Evolutionary conservation across 37 sponge, comb jelly and placozoan species (phyloP).

Genomic region (Chondrosia reniformis): DNA sequence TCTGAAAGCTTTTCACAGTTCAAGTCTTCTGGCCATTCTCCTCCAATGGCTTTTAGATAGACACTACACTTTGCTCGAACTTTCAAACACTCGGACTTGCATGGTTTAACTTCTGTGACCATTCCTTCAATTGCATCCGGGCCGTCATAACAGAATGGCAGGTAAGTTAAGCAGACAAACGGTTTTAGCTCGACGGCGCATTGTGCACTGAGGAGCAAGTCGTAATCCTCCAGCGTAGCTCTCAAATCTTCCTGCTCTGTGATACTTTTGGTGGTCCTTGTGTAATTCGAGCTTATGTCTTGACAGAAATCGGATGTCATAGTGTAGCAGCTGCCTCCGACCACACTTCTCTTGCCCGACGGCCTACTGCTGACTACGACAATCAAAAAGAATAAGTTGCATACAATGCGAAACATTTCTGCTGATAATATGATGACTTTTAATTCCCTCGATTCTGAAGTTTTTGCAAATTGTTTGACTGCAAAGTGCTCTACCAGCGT

Average conservation of each 20-base stretch:
- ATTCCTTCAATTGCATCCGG: background rate
- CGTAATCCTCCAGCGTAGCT: background rate
- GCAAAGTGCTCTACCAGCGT: too few species aligned
- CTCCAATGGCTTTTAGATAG: background rate
- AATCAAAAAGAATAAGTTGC: too few species aligned
- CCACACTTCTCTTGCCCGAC: background rate
- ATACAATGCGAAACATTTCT: too few species aligned
- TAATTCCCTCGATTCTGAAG: too few species aligned
- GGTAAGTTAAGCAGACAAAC: conserved; percentile 11
- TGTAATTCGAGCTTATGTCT: background rate
- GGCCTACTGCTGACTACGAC: too few species aligned
- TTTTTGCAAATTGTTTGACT: too few species aligned
- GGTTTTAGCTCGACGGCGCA: background rate
- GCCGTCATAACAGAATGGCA: background rate
- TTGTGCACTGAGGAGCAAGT: background rate
- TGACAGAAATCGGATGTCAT: background rate
- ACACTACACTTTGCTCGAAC: background rate
- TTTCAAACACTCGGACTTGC: background rate
- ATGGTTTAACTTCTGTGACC: background rate
- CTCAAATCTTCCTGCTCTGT: background rate
- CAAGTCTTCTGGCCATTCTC: background rate
- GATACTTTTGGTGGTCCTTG: background rate
- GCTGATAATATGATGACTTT: too few species aligned
- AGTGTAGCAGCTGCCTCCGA: background rate
- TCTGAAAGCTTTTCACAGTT: background rate